phyloP scores from a whole-genome alignment of 2,113 vertebrate species.

The Coreoperca whiteheadi region DNA sequence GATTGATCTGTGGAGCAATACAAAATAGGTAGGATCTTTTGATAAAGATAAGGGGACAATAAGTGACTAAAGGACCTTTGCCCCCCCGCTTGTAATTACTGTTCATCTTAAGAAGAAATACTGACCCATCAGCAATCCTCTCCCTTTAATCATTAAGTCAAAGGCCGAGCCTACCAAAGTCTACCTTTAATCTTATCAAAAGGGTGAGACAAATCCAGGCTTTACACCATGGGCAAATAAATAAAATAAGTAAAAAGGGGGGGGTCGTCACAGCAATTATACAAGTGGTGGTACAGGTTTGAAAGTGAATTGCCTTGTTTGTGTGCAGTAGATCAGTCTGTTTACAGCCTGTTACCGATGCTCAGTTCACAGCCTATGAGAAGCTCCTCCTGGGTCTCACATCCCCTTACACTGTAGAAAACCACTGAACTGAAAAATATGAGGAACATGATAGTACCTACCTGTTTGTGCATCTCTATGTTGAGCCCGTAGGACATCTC shows the following conservation, averaged over 20 bases:
- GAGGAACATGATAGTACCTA: conserved; percentile 67
- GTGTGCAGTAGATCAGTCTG: conserved; percentile 36
- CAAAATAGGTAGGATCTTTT: conserved; percentile 48
- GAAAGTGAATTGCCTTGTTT: conserved; percentile 30
- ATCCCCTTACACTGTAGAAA: conserved; percentile 47
- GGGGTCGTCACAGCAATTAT: conserved; percentile 18
- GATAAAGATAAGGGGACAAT: conserved; percentile 58
- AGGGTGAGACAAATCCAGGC: conserved; percentile 65
- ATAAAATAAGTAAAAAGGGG: conserved; percentile 1
- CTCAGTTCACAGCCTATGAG: conserved; percentile 45
- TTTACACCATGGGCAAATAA: conserved; percentile 35
- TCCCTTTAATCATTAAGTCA: conserved; percentile 78
- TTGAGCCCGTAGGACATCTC: conserved; percentile 99
- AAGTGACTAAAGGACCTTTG: conserved; percentile 63
- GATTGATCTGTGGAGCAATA: conserved; percentile 61
- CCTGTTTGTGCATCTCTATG: conserved; percentile 99
- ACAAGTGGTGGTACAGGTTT: conserved; percentile 36
- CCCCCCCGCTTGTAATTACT: conserved; percentile 67
- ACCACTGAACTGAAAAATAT: conserved; percentile 42
- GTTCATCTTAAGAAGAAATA: conserved; percentile 59
- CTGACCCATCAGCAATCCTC: conserved; percentile 65
- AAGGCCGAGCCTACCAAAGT: conserved; percentile 76
- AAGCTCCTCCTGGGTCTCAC: conserved; percentile 47
- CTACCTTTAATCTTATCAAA: conserved; percentile 83
- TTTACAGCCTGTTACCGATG: conserved; percentile 51